phyloP scores from a whole-genome alignment of 2,888 invertebrate genomes.

The Diachrysia chrysitis region DNA sequence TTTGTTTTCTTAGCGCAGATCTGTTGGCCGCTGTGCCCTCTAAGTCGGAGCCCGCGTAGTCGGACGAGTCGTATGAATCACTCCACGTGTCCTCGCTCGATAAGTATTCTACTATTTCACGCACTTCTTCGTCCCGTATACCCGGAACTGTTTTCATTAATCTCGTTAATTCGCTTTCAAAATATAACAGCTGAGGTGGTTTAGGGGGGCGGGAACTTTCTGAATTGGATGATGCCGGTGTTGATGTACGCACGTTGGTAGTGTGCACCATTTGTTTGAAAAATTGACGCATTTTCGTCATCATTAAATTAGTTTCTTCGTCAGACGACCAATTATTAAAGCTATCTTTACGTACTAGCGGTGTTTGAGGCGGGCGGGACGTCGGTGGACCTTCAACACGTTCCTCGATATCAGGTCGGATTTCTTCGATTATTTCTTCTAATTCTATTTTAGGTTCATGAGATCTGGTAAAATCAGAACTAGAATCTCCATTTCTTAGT shows the following conservation, averaged over 20 bases:
- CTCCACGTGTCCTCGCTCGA: slow-evolving; percentile 98
- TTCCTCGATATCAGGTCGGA: slow-evolving; percentile 87
- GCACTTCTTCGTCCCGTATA: slow-evolving; percentile 96
- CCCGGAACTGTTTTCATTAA: slow-evolving; percentile 98
- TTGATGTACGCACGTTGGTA: slow-evolving; percentile 87
- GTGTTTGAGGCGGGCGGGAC: slow-evolving; percentile 86
- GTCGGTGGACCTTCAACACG: slow-evolving; percentile 85
- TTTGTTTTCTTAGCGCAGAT: slow-evolving; percentile 94
- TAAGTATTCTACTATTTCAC: slow-evolving; percentile 97
- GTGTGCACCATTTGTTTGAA: slow-evolving; percentile 97
- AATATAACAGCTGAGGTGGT: slow-evolving; percentile 95
- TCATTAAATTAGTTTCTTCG: slow-evolving; percentile 98
- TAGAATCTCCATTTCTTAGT: slow-evolving; percentile 90
- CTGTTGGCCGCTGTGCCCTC: slow-evolving; percentile 91
- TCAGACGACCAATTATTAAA: slow-evolving; percentile 98
- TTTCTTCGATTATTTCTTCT: slow-evolving; percentile 90
- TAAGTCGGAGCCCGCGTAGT: slow-evolving; percentile 96
- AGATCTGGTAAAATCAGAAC: slow-evolving; percentile 86
- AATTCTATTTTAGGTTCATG: slow-evolving; percentile 88
- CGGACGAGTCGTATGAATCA: slow-evolving; percentile 97
- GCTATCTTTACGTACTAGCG: slow-evolving; percentile 95
- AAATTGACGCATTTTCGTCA: slow-evolving; percentile 97
- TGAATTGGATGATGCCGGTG: slow-evolving; percentile 88
- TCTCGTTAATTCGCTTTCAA: slow-evolving; percentile 96
- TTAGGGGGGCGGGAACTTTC: slow-evolving; percentile 92